Base-by-base conservation (phyloP, 2,797 vertebrate species). In the Lepilemur ruficaudatus region DNA sequence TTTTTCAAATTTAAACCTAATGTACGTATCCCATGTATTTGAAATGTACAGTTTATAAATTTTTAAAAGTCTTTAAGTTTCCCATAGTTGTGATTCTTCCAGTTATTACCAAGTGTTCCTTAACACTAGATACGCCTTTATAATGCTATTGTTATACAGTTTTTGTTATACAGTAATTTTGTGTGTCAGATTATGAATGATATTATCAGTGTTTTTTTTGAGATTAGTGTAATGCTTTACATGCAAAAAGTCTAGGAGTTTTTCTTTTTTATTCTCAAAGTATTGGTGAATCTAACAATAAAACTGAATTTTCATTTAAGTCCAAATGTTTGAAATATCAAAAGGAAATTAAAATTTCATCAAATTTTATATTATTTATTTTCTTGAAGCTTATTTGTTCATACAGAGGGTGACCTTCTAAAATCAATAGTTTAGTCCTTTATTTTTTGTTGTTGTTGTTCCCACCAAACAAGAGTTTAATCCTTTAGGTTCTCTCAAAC, bases 331-430 rank as follows among this genome's bases (percentile, higher is more conserved):
- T 95, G 38, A 6, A 96, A 43, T 91, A 81, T 28, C 20, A 75
- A 94, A 86, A 65, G 28, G 28, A 93, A 94, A 79, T 76, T 94
- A 52, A 95, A 89, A 89, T 91, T 92, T 92, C 41, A 85, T 83
- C 35, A 59, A 28, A 59, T 80, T 81, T 90, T 73, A 15, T 84
- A 28, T 67, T 17, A 80, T n/a, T 50, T 76, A n/a, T 76, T 46
- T 48, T 48, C 28, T n/a, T 50, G 46, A 7, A 50, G 7, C 82
- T 75, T 78, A 84, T 84, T 84, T 95, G 46, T 83, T 92, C 55
- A 35, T n/a, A 57, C 2, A 76, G 59, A 91, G 38, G 89, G 55
- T 94, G 5, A 48, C 43, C 91, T 87, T 48, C 35, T 92, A 41
- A 97, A 92, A 87, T 78, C 72, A 52, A 28, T 52, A 67, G 14